These are phyloP conservation scores for Dendrolimus kikuchii DNA, from an alignment of 1,140 invertebrate genomes.

Conservation along the genomic window DNA sequence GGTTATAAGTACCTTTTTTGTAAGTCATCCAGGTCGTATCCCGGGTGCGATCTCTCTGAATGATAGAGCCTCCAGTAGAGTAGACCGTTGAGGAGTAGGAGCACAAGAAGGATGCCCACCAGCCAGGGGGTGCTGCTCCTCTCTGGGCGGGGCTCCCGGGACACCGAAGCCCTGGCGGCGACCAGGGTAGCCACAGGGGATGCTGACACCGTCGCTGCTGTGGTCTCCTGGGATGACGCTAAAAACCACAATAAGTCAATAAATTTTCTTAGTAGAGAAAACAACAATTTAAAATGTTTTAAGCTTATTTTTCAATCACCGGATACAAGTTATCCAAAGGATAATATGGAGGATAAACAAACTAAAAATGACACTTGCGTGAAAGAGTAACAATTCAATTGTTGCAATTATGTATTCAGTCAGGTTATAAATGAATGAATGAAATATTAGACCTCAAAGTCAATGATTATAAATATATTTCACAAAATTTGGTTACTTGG, in stretches of 20 bases:
- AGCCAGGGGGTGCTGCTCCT: conserved; percentile 25
- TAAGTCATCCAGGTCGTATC: conserved; percentile 72
- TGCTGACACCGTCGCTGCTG: conserved; percentile 75
- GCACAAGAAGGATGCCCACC: conserved; percentile 74
- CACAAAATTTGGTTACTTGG: too few relatives aligned
- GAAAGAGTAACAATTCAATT: too few relatives aligned
- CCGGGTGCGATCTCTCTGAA: conserved; percentile 71
- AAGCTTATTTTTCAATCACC: too few relatives aligned
- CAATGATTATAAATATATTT: too few relatives aligned
- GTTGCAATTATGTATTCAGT: too few relatives aligned
- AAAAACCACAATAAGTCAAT: background rate
- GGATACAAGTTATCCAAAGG: too few relatives aligned
- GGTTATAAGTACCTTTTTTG: conserved; percentile 51
- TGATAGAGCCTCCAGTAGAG: conserved; percentile 86
- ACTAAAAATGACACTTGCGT: too few relatives aligned
- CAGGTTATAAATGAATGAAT: too few relatives aligned
- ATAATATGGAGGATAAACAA: too few relatives aligned
- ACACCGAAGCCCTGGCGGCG: conserved; percentile 27
- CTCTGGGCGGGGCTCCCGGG: conserved; percentile 3
- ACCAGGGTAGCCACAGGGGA: conserved; percentile 71
- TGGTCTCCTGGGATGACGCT: conserved; percentile 14
- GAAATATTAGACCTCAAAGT: too few relatives aligned
- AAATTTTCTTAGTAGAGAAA: too few relatives aligned
- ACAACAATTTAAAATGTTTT: too few relatives aligned
- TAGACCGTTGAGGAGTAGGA: conserved; percentile 83